These are phyloP conservation scores for Aphis gossypii DNA, from an alignment of 1,140 invertebrate genomes.

Conservation along the genomic window DNA sequence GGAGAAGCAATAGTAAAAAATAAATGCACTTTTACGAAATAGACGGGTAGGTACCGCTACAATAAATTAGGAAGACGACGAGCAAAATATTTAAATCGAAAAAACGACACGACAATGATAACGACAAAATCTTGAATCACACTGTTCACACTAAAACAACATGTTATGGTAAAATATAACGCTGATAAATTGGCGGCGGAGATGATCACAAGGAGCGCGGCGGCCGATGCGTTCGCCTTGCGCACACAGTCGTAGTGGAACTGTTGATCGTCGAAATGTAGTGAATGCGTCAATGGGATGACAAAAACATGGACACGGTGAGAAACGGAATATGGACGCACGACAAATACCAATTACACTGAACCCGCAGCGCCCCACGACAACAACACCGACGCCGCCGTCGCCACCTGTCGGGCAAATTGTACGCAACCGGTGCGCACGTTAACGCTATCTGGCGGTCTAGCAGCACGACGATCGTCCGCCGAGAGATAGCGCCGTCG, in stretches of 20 bases:
- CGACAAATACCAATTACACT: conserved; percentile 46
- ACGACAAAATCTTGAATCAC: neutral
- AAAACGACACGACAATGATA: neutral
- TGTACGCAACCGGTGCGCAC: neutral
- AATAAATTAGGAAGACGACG: neutral
- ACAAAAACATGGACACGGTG: conserved; percentile 51
- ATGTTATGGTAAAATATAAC: neutral
- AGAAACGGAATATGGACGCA: conserved; percentile 18
- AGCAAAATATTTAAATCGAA: neutral
- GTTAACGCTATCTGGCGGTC: neutral
- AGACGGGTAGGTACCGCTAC: neutral
- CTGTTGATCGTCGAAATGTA: conserved; percentile 48
- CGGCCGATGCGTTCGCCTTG: neutral
- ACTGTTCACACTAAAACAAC: neutral
- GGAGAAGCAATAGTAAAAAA: neutral
- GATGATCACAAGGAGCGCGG: neutral
- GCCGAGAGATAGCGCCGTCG: neutral
- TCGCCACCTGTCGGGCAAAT: conserved; percentile 36
- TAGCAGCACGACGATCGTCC: neutral
- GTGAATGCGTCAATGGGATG: conserved; percentile 3
- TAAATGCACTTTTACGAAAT: neutral
- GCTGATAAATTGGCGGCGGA: neutral
- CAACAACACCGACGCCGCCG: neutral
- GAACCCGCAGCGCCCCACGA: conserved; percentile 19
- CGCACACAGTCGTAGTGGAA: conserved; percentile 24